phyloP scores from a whole-genome alignment of 2,888 invertebrate species.

The Agrilus mali region DNA sequence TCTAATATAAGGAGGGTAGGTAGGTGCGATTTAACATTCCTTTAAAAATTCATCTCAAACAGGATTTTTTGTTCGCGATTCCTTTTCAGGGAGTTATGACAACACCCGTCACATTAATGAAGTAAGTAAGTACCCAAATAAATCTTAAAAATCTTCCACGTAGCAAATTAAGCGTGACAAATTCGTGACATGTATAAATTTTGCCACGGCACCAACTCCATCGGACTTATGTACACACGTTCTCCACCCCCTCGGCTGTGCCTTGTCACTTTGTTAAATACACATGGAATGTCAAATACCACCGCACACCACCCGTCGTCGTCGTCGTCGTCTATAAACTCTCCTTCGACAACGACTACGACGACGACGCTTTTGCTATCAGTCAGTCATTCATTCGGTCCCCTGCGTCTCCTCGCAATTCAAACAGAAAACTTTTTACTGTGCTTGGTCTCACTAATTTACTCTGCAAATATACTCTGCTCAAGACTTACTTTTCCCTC shows the following conservation, averaged over 20 bases:
- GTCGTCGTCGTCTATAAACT: slow-evolving; percentile 16
- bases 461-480: slow-evolving; percentile 30
- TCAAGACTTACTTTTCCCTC: slow-evolving; percentile 3
- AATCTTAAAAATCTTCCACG: too few relatives aligned
- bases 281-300: slow-evolving; percentile 26
- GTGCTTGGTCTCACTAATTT: slow-evolving; percentile 25
- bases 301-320: slow-evolving; percentile 15
- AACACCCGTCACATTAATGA: too few relatives aligned
- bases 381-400: slow-evolving; percentile 8
- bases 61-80: too few relatives aligned
- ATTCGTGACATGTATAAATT: too few relatives aligned
- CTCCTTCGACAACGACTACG: slow-evolving; percentile 19
- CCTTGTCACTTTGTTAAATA: slow-evolving; percentile 26
- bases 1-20: too few relatives aligned
- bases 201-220: too few relatives aligned
- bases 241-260: slow-evolving; percentile 6
- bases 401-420: background rate
- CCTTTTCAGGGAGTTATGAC: too few relatives aligned
- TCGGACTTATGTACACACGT: too few relatives aligned
- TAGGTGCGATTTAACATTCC: too few relatives aligned
- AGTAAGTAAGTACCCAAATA: too few relatives aligned
- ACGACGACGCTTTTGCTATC: slow-evolving; percentile 28
- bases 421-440: background rate
- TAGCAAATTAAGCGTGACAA: too few relatives aligned
- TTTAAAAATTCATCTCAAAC: too few relatives aligned